These are phyloP conservation scores for Nycticryphes semicollaris DNA, from an alignment of 2,113 vertebrate genomes.

Conservation along the genomic window DNA sequence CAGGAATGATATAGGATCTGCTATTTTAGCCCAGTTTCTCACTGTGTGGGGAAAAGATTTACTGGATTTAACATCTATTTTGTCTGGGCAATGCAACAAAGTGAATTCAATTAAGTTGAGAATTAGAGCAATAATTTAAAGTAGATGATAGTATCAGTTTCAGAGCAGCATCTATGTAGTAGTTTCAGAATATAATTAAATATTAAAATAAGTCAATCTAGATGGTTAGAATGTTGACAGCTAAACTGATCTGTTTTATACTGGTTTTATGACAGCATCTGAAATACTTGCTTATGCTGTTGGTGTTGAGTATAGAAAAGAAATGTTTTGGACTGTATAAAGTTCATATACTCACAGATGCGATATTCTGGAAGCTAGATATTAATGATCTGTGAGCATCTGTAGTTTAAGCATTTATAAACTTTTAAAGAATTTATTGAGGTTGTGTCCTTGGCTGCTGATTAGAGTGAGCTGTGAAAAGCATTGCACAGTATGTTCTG, in stretches of 20 bases:
- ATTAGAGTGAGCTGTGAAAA: constrained; percentile 11
- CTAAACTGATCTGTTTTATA: neutral
- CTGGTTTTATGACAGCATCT: neutral
- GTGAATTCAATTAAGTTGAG: neutral
- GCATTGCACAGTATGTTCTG: neutral
- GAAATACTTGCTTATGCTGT: neutral
- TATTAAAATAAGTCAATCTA: neutral
- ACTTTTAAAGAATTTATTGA: constrained; percentile 52
- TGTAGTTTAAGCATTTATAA: constrained; percentile 15
- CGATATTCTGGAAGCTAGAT: neutral
- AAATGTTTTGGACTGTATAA: neutral
- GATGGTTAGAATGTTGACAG: neutral
- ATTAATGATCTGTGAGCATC: constrained; percentile 5
- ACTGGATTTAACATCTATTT: neutral
- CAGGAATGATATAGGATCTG: neutral
- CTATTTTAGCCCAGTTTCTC: neutral
- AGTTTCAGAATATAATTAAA: constrained; percentile 7
- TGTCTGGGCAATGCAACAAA: neutral
- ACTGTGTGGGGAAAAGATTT: neutral
- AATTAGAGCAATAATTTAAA: neutral
- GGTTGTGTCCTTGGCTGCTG: constrained; percentile 26
- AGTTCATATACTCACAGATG: neutral
- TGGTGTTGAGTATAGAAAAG: neutral
- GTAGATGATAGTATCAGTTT: neutral
- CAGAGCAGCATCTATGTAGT: neutral